These are phyloP conservation scores for Leptinotarsa haldemani DNA, from an alignment of 2,888 invertebrate genomes.

Conservation along the genomic window DNA sequence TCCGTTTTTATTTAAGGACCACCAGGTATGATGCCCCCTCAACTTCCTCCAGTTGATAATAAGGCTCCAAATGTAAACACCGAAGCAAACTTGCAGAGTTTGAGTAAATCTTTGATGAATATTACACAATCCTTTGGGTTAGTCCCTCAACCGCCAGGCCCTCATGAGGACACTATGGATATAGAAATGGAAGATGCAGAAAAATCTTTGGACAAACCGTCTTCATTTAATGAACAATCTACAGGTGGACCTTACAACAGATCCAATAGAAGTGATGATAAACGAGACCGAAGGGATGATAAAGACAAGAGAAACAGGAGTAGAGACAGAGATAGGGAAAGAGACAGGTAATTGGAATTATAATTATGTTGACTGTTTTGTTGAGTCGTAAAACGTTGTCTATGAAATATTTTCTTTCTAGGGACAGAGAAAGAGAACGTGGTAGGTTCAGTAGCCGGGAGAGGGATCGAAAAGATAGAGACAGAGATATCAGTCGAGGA, in stretches of 20 bases:
- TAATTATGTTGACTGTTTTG: neutral
- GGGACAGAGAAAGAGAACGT: conserved; percentile 31
- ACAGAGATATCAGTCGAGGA: conserved; percentile 26
- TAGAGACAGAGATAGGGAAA: conserved; percentile 52
- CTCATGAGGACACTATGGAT: conserved; percentile 82
- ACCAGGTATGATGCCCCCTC: conserved; percentile 57
- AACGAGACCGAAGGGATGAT: conserved; percentile 52
- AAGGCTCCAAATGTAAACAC: conserved; percentile 44
- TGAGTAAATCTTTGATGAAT: conserved; percentile 62
- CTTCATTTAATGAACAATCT: conserved; percentile 64
- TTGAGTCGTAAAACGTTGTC: neutral
- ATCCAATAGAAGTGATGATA: conserved; percentile 42
- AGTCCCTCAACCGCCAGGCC: conserved; percentile 62
- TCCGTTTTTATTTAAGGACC: conserved; percentile 37
- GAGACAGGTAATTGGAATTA: conserved; percentile 43
- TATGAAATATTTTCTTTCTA: conserved; percentile 14
- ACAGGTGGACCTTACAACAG: conserved; percentile 25
- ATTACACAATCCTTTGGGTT: conserved; percentile 64
- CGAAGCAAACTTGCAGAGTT: conserved; percentile 50
- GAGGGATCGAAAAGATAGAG: conserved; percentile 43
- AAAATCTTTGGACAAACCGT: conserved; percentile 55
- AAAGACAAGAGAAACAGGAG: conserved; percentile 57
- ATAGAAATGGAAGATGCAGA: conserved; percentile 78
- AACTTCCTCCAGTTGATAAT: conserved; percentile 43
- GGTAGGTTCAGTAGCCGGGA: conserved; percentile 43